A percentile compares a stretch with the other conserved stretches of the same genome.
Conservation (phyloP, 1,140 invertebrate species). For the Polyergus mexicanus region DNA sequence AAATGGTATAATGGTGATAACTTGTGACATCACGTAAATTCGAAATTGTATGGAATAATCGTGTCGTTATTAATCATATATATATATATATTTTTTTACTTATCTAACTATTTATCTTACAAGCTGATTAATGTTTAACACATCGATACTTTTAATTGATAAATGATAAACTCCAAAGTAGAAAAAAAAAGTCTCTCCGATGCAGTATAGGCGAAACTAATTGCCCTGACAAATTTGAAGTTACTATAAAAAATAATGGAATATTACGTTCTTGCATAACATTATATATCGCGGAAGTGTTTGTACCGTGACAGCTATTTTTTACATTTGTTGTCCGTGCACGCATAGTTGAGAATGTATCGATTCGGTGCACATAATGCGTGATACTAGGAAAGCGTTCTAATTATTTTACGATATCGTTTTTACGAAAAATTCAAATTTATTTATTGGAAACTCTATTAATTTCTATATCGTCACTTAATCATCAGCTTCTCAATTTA, state of each 20-base stretch:
- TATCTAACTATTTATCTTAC: neutral
- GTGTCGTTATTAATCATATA: neutral
- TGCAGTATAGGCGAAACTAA: neutral
- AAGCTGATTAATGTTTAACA: neutral
- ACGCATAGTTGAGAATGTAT: slow-evolving; percentile 35
- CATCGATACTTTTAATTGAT: neutral
- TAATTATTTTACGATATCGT: neutral
- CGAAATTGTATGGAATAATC: neutral
- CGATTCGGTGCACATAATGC: neutral
- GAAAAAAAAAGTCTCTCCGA: too few relatives aligned
- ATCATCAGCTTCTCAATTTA: slow-evolving; percentile 16
- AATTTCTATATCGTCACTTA: neutral
- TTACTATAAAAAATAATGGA: slow-evolving; percentile 36
- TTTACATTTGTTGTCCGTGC: slow-evolving; percentile 17
- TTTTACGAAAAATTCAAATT: slow-evolving; percentile 4
- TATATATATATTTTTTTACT: neutral
- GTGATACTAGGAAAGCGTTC: neutral
- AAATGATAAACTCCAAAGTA: neutral
- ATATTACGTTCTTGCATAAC: slow-evolving; percentile 20
- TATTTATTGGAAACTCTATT: neutral
- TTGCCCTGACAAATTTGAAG: neutral
- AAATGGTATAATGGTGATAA: neutral
- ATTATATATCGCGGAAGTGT: slow-evolving; percentile 18
- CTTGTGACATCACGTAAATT: neutral
- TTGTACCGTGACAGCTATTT: slow-evolving; percentile 17